Conservation (phyloP, 35 echinoderm and acorn worm genomes). For the Chiridota heheva region DNA sequence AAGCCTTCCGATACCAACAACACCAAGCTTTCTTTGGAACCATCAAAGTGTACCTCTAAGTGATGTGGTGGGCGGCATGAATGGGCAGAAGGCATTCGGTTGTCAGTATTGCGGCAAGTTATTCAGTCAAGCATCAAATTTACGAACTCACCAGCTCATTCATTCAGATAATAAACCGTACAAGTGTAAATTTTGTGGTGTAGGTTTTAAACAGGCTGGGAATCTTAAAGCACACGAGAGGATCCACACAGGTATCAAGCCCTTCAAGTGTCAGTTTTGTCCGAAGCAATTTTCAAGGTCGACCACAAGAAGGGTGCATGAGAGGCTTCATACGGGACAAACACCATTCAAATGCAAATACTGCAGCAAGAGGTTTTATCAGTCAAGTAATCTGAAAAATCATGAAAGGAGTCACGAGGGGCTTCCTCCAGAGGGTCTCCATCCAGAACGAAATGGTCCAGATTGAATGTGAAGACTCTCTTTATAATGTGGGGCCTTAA, state of each 20-base stretch:
- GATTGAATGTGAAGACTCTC: too few species aligned
- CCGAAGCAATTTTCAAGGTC: constrained; percentile 37
- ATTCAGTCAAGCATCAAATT: constrained; percentile 22
- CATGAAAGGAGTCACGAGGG: constrained; percentile 20
- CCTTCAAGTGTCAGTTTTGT: constrained; percentile 40
- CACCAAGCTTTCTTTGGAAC: too few species aligned
- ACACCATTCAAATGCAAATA: constrained; percentile 10
- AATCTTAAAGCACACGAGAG: constrained; percentile 39
- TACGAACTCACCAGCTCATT: constrained; percentile 38
- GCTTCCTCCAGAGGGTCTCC: too few species aligned
- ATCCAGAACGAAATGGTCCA: too few species aligned
- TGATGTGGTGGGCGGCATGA: too few species aligned
- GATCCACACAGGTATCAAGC: constrained; percentile 22
- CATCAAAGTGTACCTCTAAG: too few species aligned
- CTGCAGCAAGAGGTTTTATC: constrained; percentile 26
- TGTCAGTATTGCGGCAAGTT: constrained; percentile 37
- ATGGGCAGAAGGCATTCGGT: too few species aligned
- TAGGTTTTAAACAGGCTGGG: constrained; percentile 39
- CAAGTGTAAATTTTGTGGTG: constrained; percentile 42
- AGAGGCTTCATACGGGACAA: constrained; percentile 25
- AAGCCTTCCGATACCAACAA: too few species aligned
- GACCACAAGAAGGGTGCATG: constrained; percentile 21
- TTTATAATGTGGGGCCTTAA: too few species aligned
- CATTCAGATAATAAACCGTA: constrained; percentile 36
- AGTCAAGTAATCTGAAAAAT: constrained; percentile 25